Conservation (phyloP, 2,797 vertebrate genomes). For the Tapirus indicus region DNA sequence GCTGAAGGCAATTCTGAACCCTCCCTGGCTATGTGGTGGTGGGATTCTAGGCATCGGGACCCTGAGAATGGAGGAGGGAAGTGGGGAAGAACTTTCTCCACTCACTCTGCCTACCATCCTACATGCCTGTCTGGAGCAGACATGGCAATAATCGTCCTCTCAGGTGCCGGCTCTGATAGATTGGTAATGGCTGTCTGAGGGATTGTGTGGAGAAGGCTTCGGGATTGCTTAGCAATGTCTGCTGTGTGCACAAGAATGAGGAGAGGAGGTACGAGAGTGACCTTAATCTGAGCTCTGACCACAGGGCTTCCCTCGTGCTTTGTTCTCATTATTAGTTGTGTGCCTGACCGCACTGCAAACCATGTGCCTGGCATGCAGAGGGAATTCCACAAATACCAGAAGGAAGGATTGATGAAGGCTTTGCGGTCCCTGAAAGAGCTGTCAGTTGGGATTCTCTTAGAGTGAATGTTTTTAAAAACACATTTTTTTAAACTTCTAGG, state of each 20-base stretch:
- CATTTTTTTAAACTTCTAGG: background rate
- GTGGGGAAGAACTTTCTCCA: background rate
- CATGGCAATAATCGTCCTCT: background rate
- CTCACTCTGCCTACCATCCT: background rate
- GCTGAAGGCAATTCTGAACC: background rate
- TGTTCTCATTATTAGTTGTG: background rate
- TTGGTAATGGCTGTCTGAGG: background rate
- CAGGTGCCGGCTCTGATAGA: background rate
- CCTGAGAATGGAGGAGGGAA: background rate
- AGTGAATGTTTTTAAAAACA: background rate
- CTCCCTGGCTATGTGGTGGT: background rate
- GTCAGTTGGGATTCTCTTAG: background rate
- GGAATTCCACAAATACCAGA: background rate
- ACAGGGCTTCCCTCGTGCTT: background rate
- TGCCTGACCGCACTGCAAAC: background rate
- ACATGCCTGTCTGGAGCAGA: background rate
- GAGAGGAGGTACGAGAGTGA: background rate
- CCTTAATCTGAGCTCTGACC: background rate
- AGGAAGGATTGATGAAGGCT: background rate
- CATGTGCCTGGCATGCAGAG: background rate
- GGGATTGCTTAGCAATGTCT: slow-evolving; percentile 49
- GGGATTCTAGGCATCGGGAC: background rate
- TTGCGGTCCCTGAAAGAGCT: background rate
- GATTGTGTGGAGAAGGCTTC: background rate
- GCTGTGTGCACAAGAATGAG: background rate